Conservation (phyloP, 1,140 invertebrate species). For the Helicoverpa zea region DNA sequence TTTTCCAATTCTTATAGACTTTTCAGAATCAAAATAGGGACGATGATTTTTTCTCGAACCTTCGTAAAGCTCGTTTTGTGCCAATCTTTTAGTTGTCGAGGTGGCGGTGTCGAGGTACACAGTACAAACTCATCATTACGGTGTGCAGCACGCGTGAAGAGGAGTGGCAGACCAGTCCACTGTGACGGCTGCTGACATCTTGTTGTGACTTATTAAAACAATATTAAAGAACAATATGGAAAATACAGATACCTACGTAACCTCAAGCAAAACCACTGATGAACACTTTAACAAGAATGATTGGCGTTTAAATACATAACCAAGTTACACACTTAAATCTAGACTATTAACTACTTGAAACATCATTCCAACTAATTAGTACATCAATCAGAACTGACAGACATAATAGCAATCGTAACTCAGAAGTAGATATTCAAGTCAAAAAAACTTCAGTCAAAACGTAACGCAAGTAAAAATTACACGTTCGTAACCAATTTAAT, state of each 20-base stretch:
- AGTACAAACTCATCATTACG: slow-evolving; percentile 42
- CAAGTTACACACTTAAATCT: neutral
- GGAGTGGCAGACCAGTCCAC: slow-evolving; percentile 43
- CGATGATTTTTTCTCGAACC: too few species aligned
- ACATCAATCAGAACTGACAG: slow-evolving; percentile 15
- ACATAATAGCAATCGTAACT: slow-evolving; percentile 7
- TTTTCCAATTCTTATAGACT: too few species aligned
- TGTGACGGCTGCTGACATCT: slow-evolving; percentile 34
- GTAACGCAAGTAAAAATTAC: slow-evolving; percentile 23
- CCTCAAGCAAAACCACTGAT: too few species aligned
- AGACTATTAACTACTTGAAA: neutral
- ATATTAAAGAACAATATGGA: neutral
- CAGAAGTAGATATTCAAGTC: neutral
- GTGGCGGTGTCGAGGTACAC: neutral
- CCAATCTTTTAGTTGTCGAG: neutral
- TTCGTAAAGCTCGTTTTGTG: neutral
- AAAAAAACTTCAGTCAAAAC: slow-evolving; percentile 3
- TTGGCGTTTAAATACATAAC: neutral
- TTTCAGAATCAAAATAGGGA: too few species aligned
- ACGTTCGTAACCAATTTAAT: slow-evolving; percentile 9
- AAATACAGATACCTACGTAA: too few species aligned
- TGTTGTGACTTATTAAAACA: slow-evolving; percentile 4
- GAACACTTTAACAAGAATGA: neutral
- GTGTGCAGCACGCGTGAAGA: slow-evolving; percentile 54
- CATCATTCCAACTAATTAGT: neutral